Conservation (phyloP, 2,888 invertebrate genomes). For the Muscina levida region DNA sequence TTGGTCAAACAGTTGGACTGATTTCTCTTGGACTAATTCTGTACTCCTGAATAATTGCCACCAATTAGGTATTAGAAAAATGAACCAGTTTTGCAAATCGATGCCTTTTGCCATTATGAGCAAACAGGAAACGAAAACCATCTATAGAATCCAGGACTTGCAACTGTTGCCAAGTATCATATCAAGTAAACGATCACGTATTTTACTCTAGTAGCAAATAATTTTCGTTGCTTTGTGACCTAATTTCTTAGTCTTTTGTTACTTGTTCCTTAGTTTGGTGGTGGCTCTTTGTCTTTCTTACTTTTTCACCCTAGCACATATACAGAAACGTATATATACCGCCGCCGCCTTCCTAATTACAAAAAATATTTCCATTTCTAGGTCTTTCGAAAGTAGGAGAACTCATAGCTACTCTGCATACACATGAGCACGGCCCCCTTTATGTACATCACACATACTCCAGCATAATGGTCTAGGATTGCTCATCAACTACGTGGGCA, state of each 20-base stretch:
- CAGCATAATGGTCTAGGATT: conserved; percentile 40
- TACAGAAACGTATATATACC: no score
- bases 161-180: conserved; percentile 24
- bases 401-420: conserved; percentile 4
- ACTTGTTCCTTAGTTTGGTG: no score
- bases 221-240: conserved; percentile 26
- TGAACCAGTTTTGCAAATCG: no score
- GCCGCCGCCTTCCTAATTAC: conserved; percentile 63
- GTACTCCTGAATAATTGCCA: no score
- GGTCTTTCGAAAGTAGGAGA: neutral
- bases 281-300: no score
- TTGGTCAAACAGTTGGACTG: no score
- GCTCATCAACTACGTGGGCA: conserved; percentile 64
- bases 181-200: conserved; percentile 21
- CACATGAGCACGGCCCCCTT: no score
- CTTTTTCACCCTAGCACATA: no score
- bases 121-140: neutral
- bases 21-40: no score
- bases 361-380: conserved; percentile 39
- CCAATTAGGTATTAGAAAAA: no score
- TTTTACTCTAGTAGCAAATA: conserved; percentile 6
- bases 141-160: neutral
- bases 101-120: no score
- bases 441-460: no score
- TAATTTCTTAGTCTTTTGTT: neutral